phyloP scores from a whole-genome alignment of 2,113 vertebrate genomes.

The Micronycteris hirsuta region DNA sequence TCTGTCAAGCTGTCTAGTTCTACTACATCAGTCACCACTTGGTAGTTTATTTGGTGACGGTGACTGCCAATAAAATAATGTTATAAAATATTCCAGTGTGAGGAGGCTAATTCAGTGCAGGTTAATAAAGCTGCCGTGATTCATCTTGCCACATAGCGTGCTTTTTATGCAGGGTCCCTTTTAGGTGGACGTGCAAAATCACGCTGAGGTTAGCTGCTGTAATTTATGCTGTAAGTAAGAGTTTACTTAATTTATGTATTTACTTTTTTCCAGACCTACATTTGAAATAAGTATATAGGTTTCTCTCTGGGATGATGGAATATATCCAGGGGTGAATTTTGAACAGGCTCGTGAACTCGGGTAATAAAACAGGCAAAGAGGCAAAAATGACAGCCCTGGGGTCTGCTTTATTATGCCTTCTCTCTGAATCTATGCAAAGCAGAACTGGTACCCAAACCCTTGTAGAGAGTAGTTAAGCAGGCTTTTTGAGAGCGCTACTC shows the following conservation, averaged over 20 bases:
- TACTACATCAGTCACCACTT: constrained; percentile 63
- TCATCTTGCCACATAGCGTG: constrained; percentile 50
- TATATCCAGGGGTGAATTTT: constrained; percentile 40
- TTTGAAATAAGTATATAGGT: constrained; percentile 48
- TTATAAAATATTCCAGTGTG: constrained; percentile 71
- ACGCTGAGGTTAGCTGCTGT: constrained; percentile 48
- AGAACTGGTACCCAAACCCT: background rate
- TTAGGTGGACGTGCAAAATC: constrained; percentile 57
- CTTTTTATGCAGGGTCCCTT: constrained; percentile 64
- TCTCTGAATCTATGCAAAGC: background rate
- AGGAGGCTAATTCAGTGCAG: constrained; percentile 67
- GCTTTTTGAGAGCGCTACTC: constrained; percentile 27
- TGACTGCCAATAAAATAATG: constrained; percentile 77
- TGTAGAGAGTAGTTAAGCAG: background rate
- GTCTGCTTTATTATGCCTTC: constrained; percentile 22
- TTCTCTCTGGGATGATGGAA: background rate
- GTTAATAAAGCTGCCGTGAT: constrained; percentile 72
- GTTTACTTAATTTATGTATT: constrained; percentile 57
- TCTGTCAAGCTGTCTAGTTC: constrained; percentile 69
- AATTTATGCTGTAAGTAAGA: constrained; percentile 49
- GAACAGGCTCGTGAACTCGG: constrained; percentile 32
- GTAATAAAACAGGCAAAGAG: constrained; percentile 56
- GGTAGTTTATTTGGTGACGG: constrained; percentile 75
- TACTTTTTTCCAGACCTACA: constrained; percentile 13
- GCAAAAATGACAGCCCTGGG: background rate